Base-by-base conservation (phyloP, 2,797 vertebrate genomes). In the Falco concolor region DNA sequence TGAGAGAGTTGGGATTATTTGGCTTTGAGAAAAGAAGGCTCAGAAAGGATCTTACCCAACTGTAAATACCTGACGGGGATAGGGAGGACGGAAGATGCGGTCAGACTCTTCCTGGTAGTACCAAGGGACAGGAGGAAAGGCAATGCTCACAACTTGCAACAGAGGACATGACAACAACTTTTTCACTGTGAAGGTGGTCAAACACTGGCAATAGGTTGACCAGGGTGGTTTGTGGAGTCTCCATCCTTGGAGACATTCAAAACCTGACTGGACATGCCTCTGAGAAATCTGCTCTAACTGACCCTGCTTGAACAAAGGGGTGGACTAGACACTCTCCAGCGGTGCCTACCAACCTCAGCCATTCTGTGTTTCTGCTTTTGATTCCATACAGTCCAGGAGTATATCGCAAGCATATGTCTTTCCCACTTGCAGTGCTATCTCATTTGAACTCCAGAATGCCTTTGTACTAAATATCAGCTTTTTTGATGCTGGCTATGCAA, bases 361-460 rank as follows among this genome's bases (percentile, higher is more conserved):
- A 17, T 54, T 78, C 34, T 78, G 65, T 3, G 0, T 47, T 53
- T 91, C 85, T 94, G 69, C 47, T 91, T 91, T 76, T 70, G 47
- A 64, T 63, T 75, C 52, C 20, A 52, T 22, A 3, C 13, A 47
- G 49, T 49, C 34, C 34, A 87, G 44, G n/a, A 74, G 16, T 32
- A 54, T 74, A 34, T 13, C 61, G 50, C 0, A 2, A 57, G 36
- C 3, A 5, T 45, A n/a, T 74, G 50, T 89, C 45, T 75, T 87
- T 69, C 11, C 22, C 44, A 16, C 25, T 72, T 18, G 6, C 60
- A 60, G 45, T 16, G 19, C 75, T 92, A 84, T 88, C 80, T 53
- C 60, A 68, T 80, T 82, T 83, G 84, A 90, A 85, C 54, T 44
- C 77, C 82, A 90, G 60, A 94, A 95, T 84, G 92, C 93, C 91